A percentile compares a stretch with the other conserved stretches of the same genome.
Evolutionary conservation across 2,113 vertebrate species (phyloP).

Genomic region (Rhynchomys soricoides): DNA sequence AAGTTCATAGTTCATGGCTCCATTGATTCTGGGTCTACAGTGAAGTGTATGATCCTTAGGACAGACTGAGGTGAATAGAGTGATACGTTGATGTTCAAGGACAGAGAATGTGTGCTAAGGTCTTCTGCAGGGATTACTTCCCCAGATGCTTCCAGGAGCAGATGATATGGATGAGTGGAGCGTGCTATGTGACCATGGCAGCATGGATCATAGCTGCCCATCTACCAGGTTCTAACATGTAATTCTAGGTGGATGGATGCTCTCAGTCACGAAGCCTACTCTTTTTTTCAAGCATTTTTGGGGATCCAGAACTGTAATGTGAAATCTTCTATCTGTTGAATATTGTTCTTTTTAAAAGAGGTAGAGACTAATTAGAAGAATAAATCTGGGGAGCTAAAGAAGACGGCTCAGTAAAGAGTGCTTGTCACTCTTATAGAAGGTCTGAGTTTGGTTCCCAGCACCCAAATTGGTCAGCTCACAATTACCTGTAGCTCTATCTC

Average conservation of each 20-base stretch:
- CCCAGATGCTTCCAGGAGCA: background rate
- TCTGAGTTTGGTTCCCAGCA: background rate
- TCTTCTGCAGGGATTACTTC: background rate
- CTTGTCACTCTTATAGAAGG: background rate
- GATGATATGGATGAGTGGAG: background rate
- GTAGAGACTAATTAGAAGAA: background rate
- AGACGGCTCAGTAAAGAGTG: background rate
- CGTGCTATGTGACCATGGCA: no score
- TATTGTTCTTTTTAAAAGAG: background rate
- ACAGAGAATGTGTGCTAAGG: no score
- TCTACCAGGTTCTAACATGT: background rate
- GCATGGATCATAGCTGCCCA: accelerated
- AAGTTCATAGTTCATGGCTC: background rate
- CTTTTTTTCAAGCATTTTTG: background rate
- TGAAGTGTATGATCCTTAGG: background rate
- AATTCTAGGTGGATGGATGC: background rate
- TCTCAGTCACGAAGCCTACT: background rate
- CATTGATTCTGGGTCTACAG: background rate
- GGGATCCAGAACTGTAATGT: background rate
- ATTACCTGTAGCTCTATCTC: background rate
- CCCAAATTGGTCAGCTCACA: background rate
- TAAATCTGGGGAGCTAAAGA: background rate
- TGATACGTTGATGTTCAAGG: no score
- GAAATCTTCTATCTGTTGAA: background rate
- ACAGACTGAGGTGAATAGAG: background rate